Evolutionary conservation across 2,797 vertebrate species (phyloP).

Genomic region (Anomalospiza imberbis): DNA sequence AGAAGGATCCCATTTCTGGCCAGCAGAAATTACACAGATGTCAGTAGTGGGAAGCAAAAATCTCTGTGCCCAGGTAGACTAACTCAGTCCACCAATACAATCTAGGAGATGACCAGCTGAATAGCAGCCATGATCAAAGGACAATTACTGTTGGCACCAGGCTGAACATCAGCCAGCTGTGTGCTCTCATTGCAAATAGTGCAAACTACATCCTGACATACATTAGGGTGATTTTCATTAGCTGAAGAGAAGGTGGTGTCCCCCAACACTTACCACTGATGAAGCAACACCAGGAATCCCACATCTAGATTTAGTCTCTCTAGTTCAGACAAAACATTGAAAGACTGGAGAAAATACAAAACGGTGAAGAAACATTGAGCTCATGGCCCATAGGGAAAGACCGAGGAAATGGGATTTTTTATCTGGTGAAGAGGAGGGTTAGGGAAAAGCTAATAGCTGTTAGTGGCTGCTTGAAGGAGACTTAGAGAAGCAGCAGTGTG

Average conservation of each 20-base stretch:
- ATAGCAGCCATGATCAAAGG: not conserved
- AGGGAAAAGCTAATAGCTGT: not conserved
- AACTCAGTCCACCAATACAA: fast-evolving
- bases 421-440: not conserved
- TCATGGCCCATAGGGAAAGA: not conserved
- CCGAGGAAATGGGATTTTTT: not conserved
- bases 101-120: not conserved
- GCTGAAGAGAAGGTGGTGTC: not conserved
- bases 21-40: not conserved
- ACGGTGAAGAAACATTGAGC: not conserved
- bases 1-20: not conserved
- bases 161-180: not conserved
- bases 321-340: not conserved
- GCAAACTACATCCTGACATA: not conserved
- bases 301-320: not conserved
- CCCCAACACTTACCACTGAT: not conserved
- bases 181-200: not conserved
- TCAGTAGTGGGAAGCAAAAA: not conserved
- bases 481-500: not conserved
- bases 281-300: not conserved
- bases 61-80: not conserved
- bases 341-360: not conserved
- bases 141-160: not conserved
- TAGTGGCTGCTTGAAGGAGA: not conserved
- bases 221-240: not conserved